Evolutionary conservation across 2,113 vertebrate species (phyloP), one percentile per base, ranked within the genome.

Genomic region (Mobula birostris): DNA sequence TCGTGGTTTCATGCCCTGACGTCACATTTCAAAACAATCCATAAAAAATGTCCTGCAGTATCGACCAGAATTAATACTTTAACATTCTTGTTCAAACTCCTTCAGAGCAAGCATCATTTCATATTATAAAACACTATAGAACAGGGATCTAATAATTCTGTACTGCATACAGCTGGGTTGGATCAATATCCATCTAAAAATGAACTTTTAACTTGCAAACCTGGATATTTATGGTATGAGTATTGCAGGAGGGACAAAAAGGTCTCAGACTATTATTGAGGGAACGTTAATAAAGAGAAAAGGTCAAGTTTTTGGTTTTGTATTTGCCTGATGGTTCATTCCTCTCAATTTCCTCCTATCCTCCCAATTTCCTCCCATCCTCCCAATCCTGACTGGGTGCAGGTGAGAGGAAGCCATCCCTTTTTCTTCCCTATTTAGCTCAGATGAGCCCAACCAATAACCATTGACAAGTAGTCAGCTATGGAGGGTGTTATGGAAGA

Each of bases 51-150:
- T 87, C 56, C 79, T 48, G 8, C 6, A 63, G 85, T n/a, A 63
- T 88, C 14, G 58, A 88, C 61, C 58, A 66, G 29, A 66, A 88
- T 88, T n/a, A 88, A 63, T 88, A 24, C 58, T 88, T 88, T 63
- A 88, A 88, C 27, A 88, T 88, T 88, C 85, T 32, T 88, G 29
- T 66, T 88, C 61, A 88, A 66, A 66, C 85, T 66, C 58, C 29
- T 88, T 66, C 85, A 88, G 12, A 63, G 29, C 85, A 63, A 6
- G 58, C 12, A 66, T 6, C n/a, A 88, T 19, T 66, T 90, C 29
- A 66, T 32, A 19, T 66, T 88, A n/a, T 66, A 90, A 8, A n/a
- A 32, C 85, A 90, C 29, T 90, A 29, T 7, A 66, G 29, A 90
- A 90, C 85, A 66, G n/a, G 12, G 29, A 66, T 66, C 12, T 27